Evolutionary conservation across 2,888 invertebrate genomes (phyloP).

Genomic region (Cryptus armator): DNA sequence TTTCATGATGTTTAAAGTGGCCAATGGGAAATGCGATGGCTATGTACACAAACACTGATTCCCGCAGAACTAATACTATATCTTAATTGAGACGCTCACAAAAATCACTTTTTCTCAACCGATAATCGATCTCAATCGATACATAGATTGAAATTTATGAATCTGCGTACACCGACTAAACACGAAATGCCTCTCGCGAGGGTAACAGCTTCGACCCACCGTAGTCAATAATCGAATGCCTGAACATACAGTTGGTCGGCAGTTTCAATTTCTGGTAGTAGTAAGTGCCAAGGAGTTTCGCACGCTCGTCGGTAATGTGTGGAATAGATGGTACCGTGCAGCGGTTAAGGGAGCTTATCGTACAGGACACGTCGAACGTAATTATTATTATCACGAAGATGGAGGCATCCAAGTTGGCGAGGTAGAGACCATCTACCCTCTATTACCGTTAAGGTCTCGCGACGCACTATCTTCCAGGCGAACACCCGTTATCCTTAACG

Average conservation of each 20-base stretch:
- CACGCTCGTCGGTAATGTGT: neutral
- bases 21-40: neutral
- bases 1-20: neutral
- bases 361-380: slow-evolving; percentile 44
- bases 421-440: slow-evolving; percentile 36
- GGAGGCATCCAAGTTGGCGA: slow-evolving; percentile 5
- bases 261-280: slow-evolving; percentile 12
- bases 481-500: slow-evolving; percentile 67
- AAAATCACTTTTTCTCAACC: neutral
- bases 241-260: neutral
- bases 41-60: neutral
- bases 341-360: slow-evolving; percentile 39
- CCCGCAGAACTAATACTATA: neutral
- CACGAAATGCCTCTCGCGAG: neutral
- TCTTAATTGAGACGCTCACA: neutral
- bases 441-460: slow-evolving; percentile 62
- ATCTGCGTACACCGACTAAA: neutral
- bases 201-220: neutral
- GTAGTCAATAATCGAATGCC: neutral
- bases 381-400: slow-evolving; percentile 48
- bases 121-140: neutral
- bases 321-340: neutral
- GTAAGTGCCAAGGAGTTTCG: neutral
- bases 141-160: neutral
- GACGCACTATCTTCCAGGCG: slow-evolving; percentile 58